Evolutionary conservation across 2,113 vertebrate genomes (phyloP).

Genomic region (Tragelaphus buxtoni): DNA sequence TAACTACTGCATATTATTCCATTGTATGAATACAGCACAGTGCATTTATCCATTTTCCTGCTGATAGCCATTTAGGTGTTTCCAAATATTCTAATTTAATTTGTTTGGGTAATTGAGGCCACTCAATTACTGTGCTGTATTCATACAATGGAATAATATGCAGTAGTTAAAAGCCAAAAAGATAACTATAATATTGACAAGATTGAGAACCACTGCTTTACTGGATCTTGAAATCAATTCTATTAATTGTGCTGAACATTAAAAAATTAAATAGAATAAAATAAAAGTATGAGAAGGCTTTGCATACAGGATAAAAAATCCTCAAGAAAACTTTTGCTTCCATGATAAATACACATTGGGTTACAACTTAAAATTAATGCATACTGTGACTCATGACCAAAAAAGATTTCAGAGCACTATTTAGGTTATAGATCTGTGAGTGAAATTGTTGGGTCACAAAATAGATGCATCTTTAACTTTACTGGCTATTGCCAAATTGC

Average conservation of each 20-base stretch:
- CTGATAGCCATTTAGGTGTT: not conserved
- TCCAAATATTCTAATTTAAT: not conserved
- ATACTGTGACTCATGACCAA: not conserved
- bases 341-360: not conserved
- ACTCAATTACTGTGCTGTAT: too few relatives aligned
- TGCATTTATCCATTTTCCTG: not conserved
- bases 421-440: not conserved
- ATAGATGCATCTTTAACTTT: not conserved
- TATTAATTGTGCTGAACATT: not conserved
- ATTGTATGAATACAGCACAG: not conserved
- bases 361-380: conserved; percentile 7
- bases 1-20: not conserved
- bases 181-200: not conserved
- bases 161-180: not conserved
- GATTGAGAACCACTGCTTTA: not conserved
- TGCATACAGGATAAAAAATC: not conserved
- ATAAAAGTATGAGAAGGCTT: not conserved
- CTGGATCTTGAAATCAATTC: not conserved
- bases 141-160: too few relatives aligned
- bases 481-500: not conserved
- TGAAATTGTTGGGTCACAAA: not conserved
- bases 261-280: not conserved
- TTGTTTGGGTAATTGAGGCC: not conserved
- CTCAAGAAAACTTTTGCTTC: not conserved
- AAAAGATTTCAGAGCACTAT: not conserved